phyloP scores from a whole-genome alignment of 2,888 invertebrate species.

The Anthrax anthrax region DNA sequence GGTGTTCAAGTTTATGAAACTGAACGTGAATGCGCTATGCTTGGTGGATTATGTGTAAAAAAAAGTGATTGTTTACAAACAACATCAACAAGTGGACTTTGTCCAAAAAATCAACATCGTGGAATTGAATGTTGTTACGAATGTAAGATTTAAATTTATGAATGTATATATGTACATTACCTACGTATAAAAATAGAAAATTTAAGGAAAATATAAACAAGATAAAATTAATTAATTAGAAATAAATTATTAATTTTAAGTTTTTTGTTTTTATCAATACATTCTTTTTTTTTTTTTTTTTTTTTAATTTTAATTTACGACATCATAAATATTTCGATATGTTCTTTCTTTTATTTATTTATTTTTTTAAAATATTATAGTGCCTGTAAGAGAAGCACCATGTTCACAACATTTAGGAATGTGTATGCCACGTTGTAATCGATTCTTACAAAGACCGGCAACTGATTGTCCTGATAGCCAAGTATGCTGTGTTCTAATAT shows the following conservation, averaged over 20 bases:
- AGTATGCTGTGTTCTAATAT: slow-evolving; percentile 23
- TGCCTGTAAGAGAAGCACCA: slow-evolving; percentile 27
- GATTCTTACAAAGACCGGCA: slow-evolving; percentile 21
- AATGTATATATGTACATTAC: too few species aligned
- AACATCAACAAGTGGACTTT: slow-evolving; percentile 26
- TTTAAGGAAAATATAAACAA: neutral
- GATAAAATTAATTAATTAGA: neutral
- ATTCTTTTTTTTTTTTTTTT: too few species aligned
- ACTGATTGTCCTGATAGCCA: slow-evolving; percentile 26
- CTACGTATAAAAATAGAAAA: neutral
- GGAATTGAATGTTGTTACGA: slow-evolving; percentile 33
- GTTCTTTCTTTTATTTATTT: neutral
- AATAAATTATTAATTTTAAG: too few species aligned
- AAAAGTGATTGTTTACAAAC: slow-evolving; percentile 22
- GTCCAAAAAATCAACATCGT: slow-evolving; percentile 21
- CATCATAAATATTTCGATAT: too few species aligned
- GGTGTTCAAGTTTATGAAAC: slow-evolving; percentile 26
- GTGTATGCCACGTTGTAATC: slow-evolving; percentile 24
- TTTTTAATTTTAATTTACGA: too few species aligned
- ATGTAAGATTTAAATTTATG: slow-evolving; percentile 24
- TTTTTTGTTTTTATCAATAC: too few species aligned
- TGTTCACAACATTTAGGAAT: slow-evolving; percentile 26
- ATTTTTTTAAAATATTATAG: too few species aligned
- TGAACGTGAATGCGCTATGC: slow-evolving; percentile 26
- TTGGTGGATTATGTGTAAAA: slow-evolving; percentile 30